Conservation (phyloP, 2,113 vertebrate species). For the Pangasianodon hypophthalmus region DNA sequence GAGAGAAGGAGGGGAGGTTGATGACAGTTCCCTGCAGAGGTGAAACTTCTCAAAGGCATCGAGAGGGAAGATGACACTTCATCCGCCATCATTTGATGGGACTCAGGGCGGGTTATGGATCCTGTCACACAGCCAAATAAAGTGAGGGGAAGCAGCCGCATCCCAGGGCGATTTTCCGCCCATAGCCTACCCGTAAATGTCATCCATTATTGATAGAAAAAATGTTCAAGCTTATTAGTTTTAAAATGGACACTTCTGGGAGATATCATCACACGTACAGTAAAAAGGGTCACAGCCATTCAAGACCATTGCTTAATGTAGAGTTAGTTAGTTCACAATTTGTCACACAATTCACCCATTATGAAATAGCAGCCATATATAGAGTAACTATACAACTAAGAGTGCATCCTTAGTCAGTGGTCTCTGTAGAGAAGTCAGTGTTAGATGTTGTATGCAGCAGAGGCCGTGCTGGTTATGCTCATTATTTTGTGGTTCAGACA, state of each 20-base stretch:
- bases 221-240: conserved; percentile 48
- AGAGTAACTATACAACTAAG: not conserved
- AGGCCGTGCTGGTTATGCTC: conserved; percentile 37
- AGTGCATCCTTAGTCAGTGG: not conserved
- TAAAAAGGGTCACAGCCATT: not conserved
- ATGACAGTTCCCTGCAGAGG: conserved; percentile 61
- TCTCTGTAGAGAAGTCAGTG: not conserved
- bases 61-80: conserved; percentile 60
- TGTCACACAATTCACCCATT: not conserved
- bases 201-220: conserved; percentile 59
- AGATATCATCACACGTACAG: conserved; percentile 14
- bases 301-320: not conserved
- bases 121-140: conserved; percentile 60
- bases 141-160: conserved; percentile 42
- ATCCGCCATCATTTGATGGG: conserved; percentile 57
- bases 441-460: not conserved
- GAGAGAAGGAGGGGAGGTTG: conserved; percentile 43
- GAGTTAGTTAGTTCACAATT: conserved; percentile 1
- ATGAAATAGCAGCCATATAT: not conserved
- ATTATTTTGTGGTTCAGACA: conserved; percentile 48
- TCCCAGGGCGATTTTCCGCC: conserved; percentile 52
- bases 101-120: conserved; percentile 59
- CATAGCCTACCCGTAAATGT: conserved; percentile 55
- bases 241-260: conserved; percentile 38
- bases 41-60: conserved; percentile 54